phyloP scores from a whole-genome alignment of 2,888 invertebrate species.

The Dinocampus coccinellae region DNA sequence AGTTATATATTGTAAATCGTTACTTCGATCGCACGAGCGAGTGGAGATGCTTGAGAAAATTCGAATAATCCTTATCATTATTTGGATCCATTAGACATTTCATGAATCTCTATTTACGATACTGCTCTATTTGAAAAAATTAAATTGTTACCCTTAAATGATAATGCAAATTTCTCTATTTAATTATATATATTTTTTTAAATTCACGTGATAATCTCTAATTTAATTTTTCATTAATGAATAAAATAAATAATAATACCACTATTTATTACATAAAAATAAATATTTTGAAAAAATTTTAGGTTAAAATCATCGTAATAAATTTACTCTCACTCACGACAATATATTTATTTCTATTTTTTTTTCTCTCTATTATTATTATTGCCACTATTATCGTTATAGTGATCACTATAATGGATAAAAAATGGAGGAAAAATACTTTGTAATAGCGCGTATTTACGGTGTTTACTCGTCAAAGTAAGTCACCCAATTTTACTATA shows the following conservation, averaged over 20 bases:
- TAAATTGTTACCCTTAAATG: conserved; percentile 41
- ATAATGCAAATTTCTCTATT: conserved; percentile 4
- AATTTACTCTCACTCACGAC: too few relatives aligned
- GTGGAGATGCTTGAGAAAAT: conserved; percentile 30
- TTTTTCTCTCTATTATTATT: too few relatives aligned
- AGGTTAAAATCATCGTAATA: too few relatives aligned
- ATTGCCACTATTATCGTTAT: too few relatives aligned
- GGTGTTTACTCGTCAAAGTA: conserved; percentile 30
- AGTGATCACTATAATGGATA: too few relatives aligned
- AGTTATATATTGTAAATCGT: conserved; percentile 6
- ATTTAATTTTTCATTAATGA: neutral
- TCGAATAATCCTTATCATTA: conserved; percentile 34
- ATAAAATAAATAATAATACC: neutral
- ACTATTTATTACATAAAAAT: neutral
- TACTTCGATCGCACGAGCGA: conserved; percentile 19
- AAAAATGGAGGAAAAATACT: too few relatives aligned
- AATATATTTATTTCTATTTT: too few relatives aligned
- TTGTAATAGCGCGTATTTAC: conserved; percentile 17
- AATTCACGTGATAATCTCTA: neutral
- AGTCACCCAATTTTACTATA: conserved; percentile 5
- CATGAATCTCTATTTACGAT: conserved; percentile 38
- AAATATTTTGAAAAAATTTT: too few relatives aligned
- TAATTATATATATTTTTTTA: neutral
- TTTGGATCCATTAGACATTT: conserved; percentile 41
- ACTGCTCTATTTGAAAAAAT: conserved; percentile 37